Evolutionary conservation across 2,888 invertebrate genomes (phyloP), one percentile per base, ranked within the genome.

Genomic region (Neoascia interrupta): DNA sequence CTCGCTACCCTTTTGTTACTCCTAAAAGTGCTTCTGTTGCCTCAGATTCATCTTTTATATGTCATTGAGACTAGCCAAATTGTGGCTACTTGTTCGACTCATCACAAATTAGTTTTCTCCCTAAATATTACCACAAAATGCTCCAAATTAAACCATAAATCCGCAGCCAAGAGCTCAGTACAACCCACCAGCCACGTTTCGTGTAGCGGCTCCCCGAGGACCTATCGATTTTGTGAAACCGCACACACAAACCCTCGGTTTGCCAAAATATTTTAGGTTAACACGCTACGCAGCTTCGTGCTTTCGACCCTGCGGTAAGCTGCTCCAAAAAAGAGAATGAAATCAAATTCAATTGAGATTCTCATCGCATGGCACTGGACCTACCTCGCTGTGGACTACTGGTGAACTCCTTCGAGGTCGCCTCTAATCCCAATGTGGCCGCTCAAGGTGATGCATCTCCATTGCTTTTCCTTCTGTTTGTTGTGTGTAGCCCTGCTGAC

Each of bases 181-280:
- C 41, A n/a, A n/a, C n/a, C 5, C 16, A 11, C 37, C 6, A 8
- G 36, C n/a, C 45, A 58, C 49, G 47, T 39, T 47, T 36, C 13
- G 23, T 11, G 5, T 3, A 23, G 13, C 21, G 31, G 41, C 47
- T 72, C 72, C 64, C 72, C 18, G 13, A 23, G 54, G 76, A 72
- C 41, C 72, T 68, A 79, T 79, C 73, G 79, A 79, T 79, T 79
- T 79, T 79, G 43, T 54, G 26, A 72, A 60, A 43, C 34, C 49
- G 47, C 69, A 41, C 26, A 60, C 69, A 36, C 63, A 72, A 60
- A 53, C 28, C n/a, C n/a, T n/a, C n/a, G 16, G 13, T 34, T 64
- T 76, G 64, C 76, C 76, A 72, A 76, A 76, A 53, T 47, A 72
- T 72, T 76, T 76, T 76, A 64, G 72, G 72, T 64, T 66, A 76